These are phyloP conservation scores for pig (Sus scrofa) DNA, from an alignment of 2,113 vertebrate species.

Conservation along the genomic window T2T-Sscrofa CM000818.6:79583501-79584000, in stretches of 20 bases:
- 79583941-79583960: neutral
- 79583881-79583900: conserved; percentile 42
- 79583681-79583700: neutral
- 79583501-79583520: neutral
- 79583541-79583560: conserved; percentile 44
- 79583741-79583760: neutral
- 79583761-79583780: neutral
- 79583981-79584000: no score
- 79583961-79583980: no score
- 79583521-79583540: neutral
- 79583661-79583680: neutral
- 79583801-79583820: neutral
- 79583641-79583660: conserved; percentile 35
- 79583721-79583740: conserved; percentile 18
- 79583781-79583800: neutral
- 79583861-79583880: neutral
- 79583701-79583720: neutral
- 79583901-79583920: conserved; percentile 36
- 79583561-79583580: neutral
- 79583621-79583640: neutral
- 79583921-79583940: conserved; percentile 54
- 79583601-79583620: conserved; percentile 21
- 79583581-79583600: neutral
- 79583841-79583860: neutral
- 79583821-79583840: conserved; percentile 32